Evolutionary conservation across 1,140 invertebrate species (phyloP).

Genomic region (Nasonia vitripennis): DNA sequence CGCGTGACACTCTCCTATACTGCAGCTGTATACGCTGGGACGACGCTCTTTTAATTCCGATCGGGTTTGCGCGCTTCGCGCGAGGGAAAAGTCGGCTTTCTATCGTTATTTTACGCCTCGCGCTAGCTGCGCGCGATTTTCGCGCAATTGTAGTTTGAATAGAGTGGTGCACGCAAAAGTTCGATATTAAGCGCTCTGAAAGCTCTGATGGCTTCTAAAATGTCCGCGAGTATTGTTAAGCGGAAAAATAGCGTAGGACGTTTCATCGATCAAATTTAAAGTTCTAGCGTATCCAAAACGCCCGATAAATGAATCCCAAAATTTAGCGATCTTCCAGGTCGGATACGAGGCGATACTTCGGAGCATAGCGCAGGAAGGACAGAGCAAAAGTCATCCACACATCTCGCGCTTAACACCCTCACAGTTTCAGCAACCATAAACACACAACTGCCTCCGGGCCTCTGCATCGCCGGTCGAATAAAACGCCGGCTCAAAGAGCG

Average conservation of each 20-base stretch:
- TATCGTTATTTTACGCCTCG: not conserved
- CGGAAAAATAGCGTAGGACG: not conserved
- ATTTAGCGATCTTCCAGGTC: no score
- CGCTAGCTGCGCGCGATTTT: constrained; percentile 1
- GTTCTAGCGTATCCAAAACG: no score
- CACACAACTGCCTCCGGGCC: not conserved
- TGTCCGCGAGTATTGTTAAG: not conserved
- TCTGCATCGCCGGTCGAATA: not conserved
- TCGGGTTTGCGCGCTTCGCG: not conserved
- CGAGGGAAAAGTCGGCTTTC: constrained; percentile 24
- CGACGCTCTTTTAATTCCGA: constrained; percentile 1
- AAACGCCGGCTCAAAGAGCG: constrained; percentile 7
- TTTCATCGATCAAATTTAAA: no score
- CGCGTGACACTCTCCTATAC: no score
- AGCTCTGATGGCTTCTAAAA: not conserved
- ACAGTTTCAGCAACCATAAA: not conserved
- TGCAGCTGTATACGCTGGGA: not conserved
- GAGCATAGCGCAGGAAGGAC: no score
- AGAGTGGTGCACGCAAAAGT: not conserved
- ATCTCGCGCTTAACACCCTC: no score
- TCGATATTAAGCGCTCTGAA: constrained; percentile 17
- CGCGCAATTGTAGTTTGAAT: constrained; percentile 16
- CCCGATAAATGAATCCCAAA: no score
- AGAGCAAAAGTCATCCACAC: not conserved
- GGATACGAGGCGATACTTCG: no score